Base-by-base conservation (phyloP, 2,888 invertebrate species). In the Dicyrtomina minuta region DNA sequence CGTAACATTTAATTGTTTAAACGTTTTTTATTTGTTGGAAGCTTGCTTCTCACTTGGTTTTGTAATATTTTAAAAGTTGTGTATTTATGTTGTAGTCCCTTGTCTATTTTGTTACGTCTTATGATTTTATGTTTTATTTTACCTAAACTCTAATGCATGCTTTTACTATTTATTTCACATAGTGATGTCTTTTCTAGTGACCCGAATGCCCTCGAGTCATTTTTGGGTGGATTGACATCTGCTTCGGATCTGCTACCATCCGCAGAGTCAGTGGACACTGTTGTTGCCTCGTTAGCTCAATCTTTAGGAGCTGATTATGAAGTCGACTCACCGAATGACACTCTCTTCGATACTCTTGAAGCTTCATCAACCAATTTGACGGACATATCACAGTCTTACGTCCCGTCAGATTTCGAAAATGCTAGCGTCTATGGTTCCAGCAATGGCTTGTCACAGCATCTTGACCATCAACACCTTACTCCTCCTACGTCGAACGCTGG, bases 121-220 rank as follows among this genome's bases (percentile, higher is more conserved):
- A 53, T 51, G 24, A 24, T n/a, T 20, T 49, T 49, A 49, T 49
- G 22, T n/a, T 49, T 20, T 49, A n/a, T 49, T 51, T 22, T 12
- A 51, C 20, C 46, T 22, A 56, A 56, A 15, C 33, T 56, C 27
- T 33, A 56, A 56, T 33, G 33, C 27, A 56, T 56, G 33, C 33
- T 56, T 15, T 56, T 27, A 13, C n/a, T 26, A 27, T 56, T 27
- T 33, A 58, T 67, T 27, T 66, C 20, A 66, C 53, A 27, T 64
- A 61, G 66, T 64, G 61, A 65, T 64, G 56, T 67, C n/a, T 60
- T 70, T 77, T 74, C 49, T 62, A 78, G 78, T 72, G 78, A 78
- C 71, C 76, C 78, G 66, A 78, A 76, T 68, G 78, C 78, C 33
- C 70, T 78, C 70, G 78, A 78, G 67, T 75, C 75, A 69, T 78